Conservation (phyloP, 2,888 invertebrate genomes). For the Iphiclides podalirius region DNA sequence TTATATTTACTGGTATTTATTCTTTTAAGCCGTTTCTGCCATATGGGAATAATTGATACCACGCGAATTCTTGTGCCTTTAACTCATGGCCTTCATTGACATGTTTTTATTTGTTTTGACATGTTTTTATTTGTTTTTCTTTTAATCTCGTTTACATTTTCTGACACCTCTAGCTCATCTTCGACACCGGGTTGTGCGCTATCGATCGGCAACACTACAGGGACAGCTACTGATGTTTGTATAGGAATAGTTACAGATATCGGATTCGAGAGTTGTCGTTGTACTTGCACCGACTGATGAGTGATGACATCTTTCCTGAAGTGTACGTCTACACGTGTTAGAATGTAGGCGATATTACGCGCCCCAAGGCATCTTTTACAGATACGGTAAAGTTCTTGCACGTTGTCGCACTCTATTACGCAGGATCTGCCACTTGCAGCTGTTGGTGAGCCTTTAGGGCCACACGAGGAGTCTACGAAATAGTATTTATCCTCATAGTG, state of each 20-base stretch:
- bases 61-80: constrained; percentile 29
- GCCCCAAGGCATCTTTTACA: constrained; percentile 25
- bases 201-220: too few species aligned
- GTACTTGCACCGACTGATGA: constrained; percentile 23
- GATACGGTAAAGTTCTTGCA: constrained; percentile 22
- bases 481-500: constrained; percentile 26
- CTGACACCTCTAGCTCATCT: constrained; percentile 27
- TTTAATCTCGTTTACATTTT: constrained; percentile 12
- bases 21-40: constrained; percentile 34
- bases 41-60: constrained; percentile 31
- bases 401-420: constrained; percentile 25
- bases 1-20: constrained; percentile 19
- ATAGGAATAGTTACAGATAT: constrained; percentile 27
- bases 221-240: constrained; percentile 18
- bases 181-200: constrained; percentile 26
- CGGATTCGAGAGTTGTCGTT: constrained; percentile 25
- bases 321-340: constrained; percentile 13
- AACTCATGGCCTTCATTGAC: constrained; percentile 32
- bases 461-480: constrained; percentile 10
- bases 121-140: constrained; percentile 32
- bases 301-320: constrained; percentile 21
- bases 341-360: constrained; percentile 22
- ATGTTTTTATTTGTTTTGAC: too few species aligned
- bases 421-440: constrained; percentile 25
- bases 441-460: too few species aligned